These are phyloP conservation scores for Caenorhabditis japonica DNA, from an alignment of 2,888 invertebrate genomes.

Conservation along the genomic window DNA sequence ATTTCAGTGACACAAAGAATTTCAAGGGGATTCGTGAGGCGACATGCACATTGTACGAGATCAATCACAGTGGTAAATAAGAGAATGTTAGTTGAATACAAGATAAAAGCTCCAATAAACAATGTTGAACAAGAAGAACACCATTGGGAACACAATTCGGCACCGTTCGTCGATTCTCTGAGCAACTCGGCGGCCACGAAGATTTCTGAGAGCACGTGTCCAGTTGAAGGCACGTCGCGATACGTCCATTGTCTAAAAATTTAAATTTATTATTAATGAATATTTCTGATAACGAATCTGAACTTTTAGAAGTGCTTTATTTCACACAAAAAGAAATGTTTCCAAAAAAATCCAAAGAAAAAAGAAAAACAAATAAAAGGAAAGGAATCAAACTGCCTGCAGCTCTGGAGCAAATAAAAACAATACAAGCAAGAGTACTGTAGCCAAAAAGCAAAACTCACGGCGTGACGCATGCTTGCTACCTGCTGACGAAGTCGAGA, in stretches of 20 bases:
- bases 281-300: no score
- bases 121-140: conserved; percentile 74
- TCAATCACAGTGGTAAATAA: conserved; percentile 47
- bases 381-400: neutral
- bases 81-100: conserved; percentile 59
- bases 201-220: conserved; percentile 69
- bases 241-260: conserved; percentile 64
- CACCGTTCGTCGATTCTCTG: conserved; percentile 73
- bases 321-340: conserved; percentile 4
- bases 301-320: neutral
- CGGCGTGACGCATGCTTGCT: conserved; percentile 63
- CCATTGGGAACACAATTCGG: conserved; percentile 71
- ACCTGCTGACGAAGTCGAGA: conserved; percentile 64
- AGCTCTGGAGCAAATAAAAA: conserved; percentile 14
- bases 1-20: neutral
- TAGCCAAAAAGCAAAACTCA: conserved; percentile 55
- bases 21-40: neutral
- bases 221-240: conserved; percentile 70
- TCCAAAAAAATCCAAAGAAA: neutral
- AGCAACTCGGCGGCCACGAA: conserved; percentile 72
- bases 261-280: neutral
- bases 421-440: neutral
- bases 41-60: conserved; percentile 55
- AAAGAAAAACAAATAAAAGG: no score
- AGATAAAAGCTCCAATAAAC: conserved; percentile 73